These are phyloP conservation scores for Neodiprion fabricii DNA, from an alignment of 1,140 invertebrate species.

Conservation along the genomic window DNA sequence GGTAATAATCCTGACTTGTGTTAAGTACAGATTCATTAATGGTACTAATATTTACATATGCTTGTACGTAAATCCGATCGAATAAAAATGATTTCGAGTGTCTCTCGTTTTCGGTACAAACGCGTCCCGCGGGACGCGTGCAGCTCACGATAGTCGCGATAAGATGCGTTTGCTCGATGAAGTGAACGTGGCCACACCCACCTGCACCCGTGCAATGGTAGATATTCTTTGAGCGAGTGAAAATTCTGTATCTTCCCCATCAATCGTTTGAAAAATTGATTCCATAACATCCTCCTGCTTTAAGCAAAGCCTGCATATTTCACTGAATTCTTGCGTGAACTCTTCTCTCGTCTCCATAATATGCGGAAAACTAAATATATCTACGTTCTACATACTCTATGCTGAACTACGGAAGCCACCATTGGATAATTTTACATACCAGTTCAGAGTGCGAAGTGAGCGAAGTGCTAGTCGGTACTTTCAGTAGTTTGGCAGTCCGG, in stretches of 20 bases:
- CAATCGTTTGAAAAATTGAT: conserved; percentile 29
- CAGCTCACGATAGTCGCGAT: neutral
- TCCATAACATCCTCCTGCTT: conserved; percentile 34
- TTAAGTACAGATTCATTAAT: no score
- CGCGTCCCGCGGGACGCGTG: neutral
- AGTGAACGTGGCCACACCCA: conserved; percentile 38
- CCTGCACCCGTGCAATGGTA: conserved; percentile 40
- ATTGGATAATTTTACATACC: no score
- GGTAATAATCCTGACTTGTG: no score
- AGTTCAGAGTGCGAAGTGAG: no score
- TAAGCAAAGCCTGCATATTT: conserved; percentile 44
- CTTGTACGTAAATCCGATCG: no score
- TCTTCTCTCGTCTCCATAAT: conserved; percentile 17
- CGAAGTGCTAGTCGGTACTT: no score
- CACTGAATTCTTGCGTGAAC: conserved; percentile 29
- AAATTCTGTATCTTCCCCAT: conserved; percentile 13
- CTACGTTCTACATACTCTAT: conserved; percentile 1
- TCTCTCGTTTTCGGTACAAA: neutral
- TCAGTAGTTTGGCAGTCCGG: no score
- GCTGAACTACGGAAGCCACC: neutral
- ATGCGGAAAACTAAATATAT: neutral
- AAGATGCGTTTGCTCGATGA: neutral
- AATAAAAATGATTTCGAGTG: no score
- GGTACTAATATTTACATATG: no score
- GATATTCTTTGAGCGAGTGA: conserved; percentile 33